Evolutionary conservation across 1,140 invertebrate genomes (phyloP).

Genomic region (Tachypleus tridentatus): DNA sequence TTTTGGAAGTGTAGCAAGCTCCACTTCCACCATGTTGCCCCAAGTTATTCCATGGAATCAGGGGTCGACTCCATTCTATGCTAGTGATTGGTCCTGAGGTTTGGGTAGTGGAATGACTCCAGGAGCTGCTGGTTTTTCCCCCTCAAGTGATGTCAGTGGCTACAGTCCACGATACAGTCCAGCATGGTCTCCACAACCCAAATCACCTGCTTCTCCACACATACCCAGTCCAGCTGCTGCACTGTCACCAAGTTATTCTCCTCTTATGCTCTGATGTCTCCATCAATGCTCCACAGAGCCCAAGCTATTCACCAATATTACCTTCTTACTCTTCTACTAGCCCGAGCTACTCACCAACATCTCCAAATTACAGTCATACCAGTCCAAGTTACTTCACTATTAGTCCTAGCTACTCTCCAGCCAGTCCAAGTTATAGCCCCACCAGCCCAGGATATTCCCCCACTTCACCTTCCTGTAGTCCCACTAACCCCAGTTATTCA

Average conservation of each 20-base stretch:
- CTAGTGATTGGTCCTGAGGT: constrained; percentile 66
- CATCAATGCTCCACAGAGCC: constrained; percentile 26
- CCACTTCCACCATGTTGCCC: constrained; percentile 65
- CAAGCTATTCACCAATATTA: constrained; percentile 36
- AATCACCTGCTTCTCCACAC: constrained; percentile 48
- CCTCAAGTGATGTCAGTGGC: constrained; percentile 83
- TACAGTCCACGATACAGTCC: constrained; percentile 70
- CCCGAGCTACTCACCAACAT: constrained; percentile 29
- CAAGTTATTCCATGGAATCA: constrained; percentile 88
- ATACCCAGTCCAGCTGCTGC: constrained; percentile 49
- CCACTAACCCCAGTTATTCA: constrained; percentile 46
- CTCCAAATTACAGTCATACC: constrained; percentile 38
- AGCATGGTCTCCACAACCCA: constrained; percentile 56
- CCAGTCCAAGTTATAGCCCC: constrained; percentile 35
- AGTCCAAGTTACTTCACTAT: constrained; percentile 34
- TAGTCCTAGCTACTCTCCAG: constrained; percentile 28
- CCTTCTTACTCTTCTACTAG: constrained; percentile 32
- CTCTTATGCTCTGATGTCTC: constrained; percentile 30
- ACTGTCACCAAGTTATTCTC: constrained; percentile 28
- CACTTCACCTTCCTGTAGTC: constrained; percentile 53
- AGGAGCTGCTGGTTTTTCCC: constrained; percentile 90
- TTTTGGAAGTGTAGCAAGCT: constrained; percentile 72
- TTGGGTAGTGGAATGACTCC: constrained; percentile 90
- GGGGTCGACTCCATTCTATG: constrained; percentile 79
- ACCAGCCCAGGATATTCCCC: constrained; percentile 69